A percentile compares a stretch with the other conserved stretches of the same genome.
Evolutionary conservation across 1,140 invertebrate genomes (phyloP).

Genomic region (Macrobrachium nipponense): DNA sequence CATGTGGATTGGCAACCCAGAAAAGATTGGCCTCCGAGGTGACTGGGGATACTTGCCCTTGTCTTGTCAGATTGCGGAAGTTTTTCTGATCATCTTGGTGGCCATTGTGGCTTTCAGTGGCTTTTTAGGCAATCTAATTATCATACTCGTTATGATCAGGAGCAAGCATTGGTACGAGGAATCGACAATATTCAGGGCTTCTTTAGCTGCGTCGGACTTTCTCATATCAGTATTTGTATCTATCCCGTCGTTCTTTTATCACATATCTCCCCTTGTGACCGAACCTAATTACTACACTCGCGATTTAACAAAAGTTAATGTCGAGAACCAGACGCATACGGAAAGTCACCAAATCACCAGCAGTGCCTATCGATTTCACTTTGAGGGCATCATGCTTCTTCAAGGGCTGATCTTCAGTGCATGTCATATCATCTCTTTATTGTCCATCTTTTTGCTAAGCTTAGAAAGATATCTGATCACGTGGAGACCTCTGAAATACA

Average conservation of each 20-base stretch:
- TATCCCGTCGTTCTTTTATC: slow-evolving; percentile 19
- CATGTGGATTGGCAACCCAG: slow-evolving; percentile 1
- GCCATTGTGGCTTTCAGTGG: slow-evolving; percentile 1
- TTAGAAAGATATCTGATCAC: slow-evolving; percentile 29
- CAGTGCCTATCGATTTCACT: no score
- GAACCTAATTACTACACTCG: not conserved
- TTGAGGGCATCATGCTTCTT: not conserved
- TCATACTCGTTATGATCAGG: slow-evolving; percentile 10
- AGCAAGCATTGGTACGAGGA: slow-evolving; percentile 10
- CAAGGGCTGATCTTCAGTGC: slow-evolving; percentile 1
- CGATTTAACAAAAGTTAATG: not conserved
- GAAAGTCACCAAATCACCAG: no score
- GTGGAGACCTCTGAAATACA: slow-evolving; percentile 9
- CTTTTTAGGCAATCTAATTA: slow-evolving; percentile 2
- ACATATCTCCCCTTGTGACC: slow-evolving; percentile 5
- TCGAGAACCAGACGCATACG: not conserved
- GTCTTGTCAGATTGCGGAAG: slow-evolving; percentile 28
- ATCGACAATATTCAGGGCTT: slow-evolving; percentile 7
- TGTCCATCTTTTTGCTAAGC: slow-evolving; percentile 23
- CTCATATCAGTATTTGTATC: slow-evolving; percentile 12
- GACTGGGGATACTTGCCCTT: slow-evolving; percentile 30
- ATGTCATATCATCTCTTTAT: not conserved
- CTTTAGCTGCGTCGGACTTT: slow-evolving; percentile 18
- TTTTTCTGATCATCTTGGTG: slow-evolving; percentile 33
- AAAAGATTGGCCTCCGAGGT: slow-evolving; percentile 1